Percentiles rank a stretch among this genome's conserved stretches.
These are phyloP conservation scores for Clarias laeviceps DNA, from an alignment of 2,797 vertebrate genomes.

Conservation along the genomic window DNA sequence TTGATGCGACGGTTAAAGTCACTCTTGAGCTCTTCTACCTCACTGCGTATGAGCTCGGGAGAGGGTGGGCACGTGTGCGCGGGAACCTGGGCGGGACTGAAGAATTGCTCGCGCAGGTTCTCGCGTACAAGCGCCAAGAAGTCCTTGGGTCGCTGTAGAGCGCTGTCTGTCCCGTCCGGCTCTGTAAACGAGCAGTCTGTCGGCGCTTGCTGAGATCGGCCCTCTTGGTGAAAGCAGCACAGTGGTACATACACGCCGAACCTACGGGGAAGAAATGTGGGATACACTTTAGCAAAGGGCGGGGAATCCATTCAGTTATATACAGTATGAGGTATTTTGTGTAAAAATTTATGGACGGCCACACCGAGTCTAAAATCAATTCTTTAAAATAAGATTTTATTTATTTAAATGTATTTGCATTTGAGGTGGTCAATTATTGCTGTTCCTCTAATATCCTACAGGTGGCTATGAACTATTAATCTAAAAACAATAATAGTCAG, in stretches of 20 bases:
- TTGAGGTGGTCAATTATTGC: too few relatives aligned
- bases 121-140: conserved; percentile 90
- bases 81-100: conserved; percentile 84
- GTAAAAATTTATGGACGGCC: too few relatives aligned
- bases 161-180: conserved; percentile 82
- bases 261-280: conserved; percentile 65
- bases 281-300: too few relatives aligned
- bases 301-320: too few relatives aligned
- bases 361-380: too few relatives aligned
- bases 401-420: too few relatives aligned
- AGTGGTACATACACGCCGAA: conserved; percentile 97
- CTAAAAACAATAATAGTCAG: too few relatives aligned
- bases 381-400: too few relatives aligned
- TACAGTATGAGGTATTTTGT: too few relatives aligned
- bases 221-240: conserved; percentile 98
- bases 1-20: conserved; percentile 98
- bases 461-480: too few relatives aligned
- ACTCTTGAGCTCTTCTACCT: conserved; percentile 96
- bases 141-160: conserved; percentile 87
- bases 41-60: conserved; percentile 92
- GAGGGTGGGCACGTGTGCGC: conserved; percentile 92
- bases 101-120: conserved; percentile 92
- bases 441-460: too few relatives aligned
- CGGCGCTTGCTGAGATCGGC: conserved; percentile 77
- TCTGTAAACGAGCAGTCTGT: conserved; percentile 85